These are phyloP conservation scores for Drusus annulatus DNA, from an alignment of 1,140 invertebrate species.

Conservation along the genomic window DNA sequence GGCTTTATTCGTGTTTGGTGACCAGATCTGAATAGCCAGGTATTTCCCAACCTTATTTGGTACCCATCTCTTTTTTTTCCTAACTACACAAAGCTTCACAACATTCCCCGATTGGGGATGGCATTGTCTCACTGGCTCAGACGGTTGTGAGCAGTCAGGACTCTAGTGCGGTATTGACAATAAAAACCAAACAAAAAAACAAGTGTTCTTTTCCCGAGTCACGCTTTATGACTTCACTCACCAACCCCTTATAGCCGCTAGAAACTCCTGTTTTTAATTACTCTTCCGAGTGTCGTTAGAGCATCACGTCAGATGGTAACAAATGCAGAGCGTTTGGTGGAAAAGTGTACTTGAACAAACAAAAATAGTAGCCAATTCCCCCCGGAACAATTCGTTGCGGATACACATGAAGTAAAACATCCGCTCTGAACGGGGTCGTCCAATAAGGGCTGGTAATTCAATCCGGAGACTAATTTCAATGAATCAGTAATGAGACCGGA, in stretches of 20 bases:
- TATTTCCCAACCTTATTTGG: too few relatives aligned
- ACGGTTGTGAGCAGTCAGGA: too few relatives aligned
- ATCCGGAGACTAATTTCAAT: slow-evolving; percentile 45
- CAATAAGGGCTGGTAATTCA: slow-evolving; percentile 50
- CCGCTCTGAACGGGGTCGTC: slow-evolving; percentile 4
- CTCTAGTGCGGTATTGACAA: too few relatives aligned
- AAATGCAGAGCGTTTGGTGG: slow-evolving; percentile 39
- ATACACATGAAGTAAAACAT: slow-evolving; percentile 36
- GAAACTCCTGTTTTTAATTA: slow-evolving; percentile 49
- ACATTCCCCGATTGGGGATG: too few relatives aligned
- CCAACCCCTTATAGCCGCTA: background rate
- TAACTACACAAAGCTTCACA: too few relatives aligned
- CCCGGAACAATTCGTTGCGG: slow-evolving; percentile 30
- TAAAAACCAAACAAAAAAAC: too few relatives aligned
- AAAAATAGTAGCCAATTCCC: background rate
- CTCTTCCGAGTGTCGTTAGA: slow-evolving; percentile 52
- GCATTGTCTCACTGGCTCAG: too few relatives aligned
- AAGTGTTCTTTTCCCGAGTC: background rate
- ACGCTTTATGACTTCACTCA: background rate
- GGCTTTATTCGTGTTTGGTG: too few relatives aligned
- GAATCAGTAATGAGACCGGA: slow-evolving; percentile 46
- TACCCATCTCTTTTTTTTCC: too few relatives aligned
- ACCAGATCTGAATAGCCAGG: too few relatives aligned
- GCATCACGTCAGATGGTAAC: slow-evolving; percentile 35
- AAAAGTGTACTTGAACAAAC: slow-evolving; percentile 20